These are phyloP conservation scores for Centropyge bicolor DNA, from an alignment of 2,797 vertebrate species.

Conservation along the genomic window DNA sequence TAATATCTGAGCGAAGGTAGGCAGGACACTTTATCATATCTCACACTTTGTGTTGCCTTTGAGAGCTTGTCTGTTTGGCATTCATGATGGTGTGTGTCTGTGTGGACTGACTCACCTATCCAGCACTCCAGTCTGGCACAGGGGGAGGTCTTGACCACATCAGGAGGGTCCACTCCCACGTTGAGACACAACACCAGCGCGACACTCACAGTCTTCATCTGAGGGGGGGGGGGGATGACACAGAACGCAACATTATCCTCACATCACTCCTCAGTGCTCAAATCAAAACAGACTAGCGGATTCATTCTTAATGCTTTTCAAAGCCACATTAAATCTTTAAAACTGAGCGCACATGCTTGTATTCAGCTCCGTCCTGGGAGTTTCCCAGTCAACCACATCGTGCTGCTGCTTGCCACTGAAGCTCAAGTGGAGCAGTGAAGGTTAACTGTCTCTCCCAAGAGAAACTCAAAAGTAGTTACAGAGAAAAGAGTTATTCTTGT, in stretches of 20 bases:
- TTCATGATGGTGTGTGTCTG: background rate
- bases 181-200: conserved; percentile 98
- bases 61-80: background rate
- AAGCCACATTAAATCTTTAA: conserved; percentile 1
- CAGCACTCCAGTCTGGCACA: conserved; percentile 97
- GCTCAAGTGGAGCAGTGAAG: conserved; percentile 18
- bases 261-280: background rate
- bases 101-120: conserved; percentile 90
- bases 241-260: background rate
- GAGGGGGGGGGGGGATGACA: conserved; percentile 31
- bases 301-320: background rate
- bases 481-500: background rate
- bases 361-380: background rate
- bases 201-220: conserved; percentile 99
- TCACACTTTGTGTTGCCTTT: background rate
- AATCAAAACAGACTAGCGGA: background rate
- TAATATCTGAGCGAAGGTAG: background rate
- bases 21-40: background rate
- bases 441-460: conserved; percentile 14
- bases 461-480: conserved; percentile 10
- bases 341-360: background rate
- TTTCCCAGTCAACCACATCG: background rate
- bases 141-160: conserved; percentile 98
- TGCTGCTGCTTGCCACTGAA: conserved; percentile 18
- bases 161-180: conserved; percentile 97